Base-by-base conservation (phyloP, 1,140 invertebrate genomes). In the Lasioglossum baleicum region DNA sequence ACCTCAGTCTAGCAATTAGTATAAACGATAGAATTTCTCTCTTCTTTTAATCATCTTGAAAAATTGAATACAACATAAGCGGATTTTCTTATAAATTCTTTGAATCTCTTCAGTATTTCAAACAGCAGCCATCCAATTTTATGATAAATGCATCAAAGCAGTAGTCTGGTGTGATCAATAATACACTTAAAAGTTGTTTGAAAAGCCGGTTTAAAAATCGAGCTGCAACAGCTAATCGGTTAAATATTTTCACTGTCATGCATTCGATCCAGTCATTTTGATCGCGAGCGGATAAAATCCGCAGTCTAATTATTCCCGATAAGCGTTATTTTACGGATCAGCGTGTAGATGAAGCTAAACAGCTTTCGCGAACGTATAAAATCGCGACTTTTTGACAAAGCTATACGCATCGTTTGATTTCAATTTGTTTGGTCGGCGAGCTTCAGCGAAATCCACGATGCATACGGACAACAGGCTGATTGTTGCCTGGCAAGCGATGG, bases 401-500 rank as follows among this genome's bases (percentile, higher is more conserved):
- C 64, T 64, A 53, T 64, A 53, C 35, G 26, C 44, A 22, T 17
- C 44, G 61, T 53, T 64, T 56, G 60, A 58, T 58, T 66, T 65
- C 42, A 64, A 78, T 78, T 72, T 78, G 15, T 35, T 31, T 7
- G 61, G 5, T 48, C 42, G n/a, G 35, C 68, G 5, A 13, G 5
- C 0, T 20, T 64, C 31, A 3, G 31, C 26, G 56, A 58, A 15
- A 22, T 48, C 17, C 2, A 4, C 35, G 15, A 13, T 10, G 58
- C 51, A 17, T 13, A 11, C 11, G 31, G 26, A 76, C n/a, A 69
- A 70, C 60, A 20, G 10, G 48, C 48, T 44, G 76, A 73, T 84
- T 60, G 74, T 71, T 72, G 44, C 35, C 31, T 15, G 51, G 35
- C 20, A 31, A 15, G 42, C 69, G 81, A 84, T 75, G 81, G 35